Evolutionary conservation across 1,140 invertebrate genomes (phyloP), one percentile per base, ranked within the genome.

Genomic region (Oreohelix idahoensis): DNA sequence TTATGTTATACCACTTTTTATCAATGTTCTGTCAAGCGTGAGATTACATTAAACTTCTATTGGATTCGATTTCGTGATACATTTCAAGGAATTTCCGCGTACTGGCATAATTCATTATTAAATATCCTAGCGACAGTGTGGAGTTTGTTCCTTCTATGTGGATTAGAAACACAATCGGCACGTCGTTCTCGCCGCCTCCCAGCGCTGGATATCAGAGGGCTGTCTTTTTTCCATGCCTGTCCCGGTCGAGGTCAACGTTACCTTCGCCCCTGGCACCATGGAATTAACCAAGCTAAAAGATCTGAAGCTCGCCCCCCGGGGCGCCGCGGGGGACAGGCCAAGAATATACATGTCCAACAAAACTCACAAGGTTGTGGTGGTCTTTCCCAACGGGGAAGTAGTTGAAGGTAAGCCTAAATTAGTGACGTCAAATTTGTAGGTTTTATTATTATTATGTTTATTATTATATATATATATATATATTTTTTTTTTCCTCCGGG

Each of bases 341-440:
- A 66, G 89, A 81, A 90, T 91, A 86, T 91, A 90, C 87, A 90
- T 91, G 89, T 91, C 90, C 23, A 90, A 82, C 85, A 89, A 89
- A 71, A 89, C 89, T 38, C 88, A 89, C 79, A 90, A 90, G 79
- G 89, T 91, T 78, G 89, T 91, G n/a, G 88, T 91, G 11, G 88
- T 91, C 15, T 91, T 91, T 85, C 90, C 90, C 20, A 91, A 91
- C 84, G 90, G 90, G 81, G 90, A 91, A 83, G 86, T 91, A 26
- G 89, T 91, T 66, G 89, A 91, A 89, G 90, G 90, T 91, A 89
- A 85, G 90, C 26, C 23, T 58, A 58, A 2, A 58, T 45, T 45
- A 8, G 15, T 45, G 42, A 8, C 15, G 5, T 45, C 42, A 45
- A 8, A 5, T 45, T 15, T 45, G 15, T 45, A 45, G 5, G 15